A percentile compares a stretch with the other conserved stretches of the same genome.
Evolutionary conservation across 1,140 invertebrate species (phyloP).

Genomic region (Meteorus sp.): DNA sequence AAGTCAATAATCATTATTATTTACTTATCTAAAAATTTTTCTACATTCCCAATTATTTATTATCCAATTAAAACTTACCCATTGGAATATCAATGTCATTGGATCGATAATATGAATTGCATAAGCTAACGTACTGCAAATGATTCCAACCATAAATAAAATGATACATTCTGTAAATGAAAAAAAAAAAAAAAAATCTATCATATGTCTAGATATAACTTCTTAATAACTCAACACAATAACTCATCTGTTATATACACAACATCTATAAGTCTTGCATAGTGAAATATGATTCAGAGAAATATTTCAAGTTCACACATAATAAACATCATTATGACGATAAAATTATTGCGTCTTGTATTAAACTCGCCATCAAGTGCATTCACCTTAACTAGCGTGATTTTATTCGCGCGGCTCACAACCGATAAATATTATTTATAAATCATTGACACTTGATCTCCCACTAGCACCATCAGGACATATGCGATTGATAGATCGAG

Average conservation of each 20-base stretch:
- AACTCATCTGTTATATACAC: no score
- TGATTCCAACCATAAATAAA: conserved; percentile 45
- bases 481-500: no score
- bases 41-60: neutral
- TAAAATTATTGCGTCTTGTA: neutral
- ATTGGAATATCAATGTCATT: conserved; percentile 53
- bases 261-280: no score
- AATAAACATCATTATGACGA: neutral
- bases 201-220: neutral
- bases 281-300: no score
- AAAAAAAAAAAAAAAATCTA: conserved; percentile 15
- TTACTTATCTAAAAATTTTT: neutral
- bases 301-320: neutral
- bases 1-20: conserved; percentile 6
- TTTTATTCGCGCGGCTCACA: neutral
- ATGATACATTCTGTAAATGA: conserved; percentile 52
- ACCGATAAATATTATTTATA: neutral
- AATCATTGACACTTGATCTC: neutral
- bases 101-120: conserved; percentile 61
- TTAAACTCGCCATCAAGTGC: neutral
- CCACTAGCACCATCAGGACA: no score
- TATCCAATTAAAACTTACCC: conserved; percentile 52
- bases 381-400: neutral
- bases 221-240: no score
- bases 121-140: conserved; percentile 44